Evolutionary conservation across 2,113 vertebrate species (phyloP).

Genomic region (Hipposideros armiger): DNA sequence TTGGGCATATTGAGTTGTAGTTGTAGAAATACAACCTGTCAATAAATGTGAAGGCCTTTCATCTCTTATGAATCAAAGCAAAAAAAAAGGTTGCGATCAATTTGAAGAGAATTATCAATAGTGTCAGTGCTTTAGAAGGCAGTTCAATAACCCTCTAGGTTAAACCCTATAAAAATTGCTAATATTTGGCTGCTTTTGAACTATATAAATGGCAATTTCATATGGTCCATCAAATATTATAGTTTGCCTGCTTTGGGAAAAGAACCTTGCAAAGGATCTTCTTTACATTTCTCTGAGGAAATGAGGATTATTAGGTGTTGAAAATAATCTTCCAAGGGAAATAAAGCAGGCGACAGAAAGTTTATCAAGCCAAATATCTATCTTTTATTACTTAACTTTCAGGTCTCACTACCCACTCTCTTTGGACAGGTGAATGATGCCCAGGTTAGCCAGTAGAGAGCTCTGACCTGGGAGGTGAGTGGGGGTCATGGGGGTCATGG

Average conservation of each 20-base stretch:
- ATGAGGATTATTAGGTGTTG: neutral
- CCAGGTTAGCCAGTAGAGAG: neutral
- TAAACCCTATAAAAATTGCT: neutral
- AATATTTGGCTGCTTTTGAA: neutral
- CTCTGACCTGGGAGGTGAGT: neutral
- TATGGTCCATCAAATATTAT: neutral
- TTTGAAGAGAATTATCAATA: neutral
- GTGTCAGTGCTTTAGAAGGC: neutral
- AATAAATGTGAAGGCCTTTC: neutral
- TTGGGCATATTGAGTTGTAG: neutral
- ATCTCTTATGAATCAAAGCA: neutral
- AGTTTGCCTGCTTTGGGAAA: neutral
- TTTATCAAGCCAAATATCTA: neutral
- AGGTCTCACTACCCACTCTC: neutral
- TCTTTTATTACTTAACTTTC: neutral
- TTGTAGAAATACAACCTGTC: neutral
- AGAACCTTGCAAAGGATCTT: neutral
- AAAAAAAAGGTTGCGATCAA: neutral
- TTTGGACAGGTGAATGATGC: neutral
- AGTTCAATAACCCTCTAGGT: neutral
- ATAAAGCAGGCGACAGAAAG: neutral
- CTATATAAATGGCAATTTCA: neutral
- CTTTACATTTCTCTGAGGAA: neutral
- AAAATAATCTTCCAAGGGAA: conserved; percentile 10
- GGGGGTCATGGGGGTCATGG: too few relatives aligned